Conservation (phyloP, 1,140 invertebrate species). For the Gryon sp. region DNA sequence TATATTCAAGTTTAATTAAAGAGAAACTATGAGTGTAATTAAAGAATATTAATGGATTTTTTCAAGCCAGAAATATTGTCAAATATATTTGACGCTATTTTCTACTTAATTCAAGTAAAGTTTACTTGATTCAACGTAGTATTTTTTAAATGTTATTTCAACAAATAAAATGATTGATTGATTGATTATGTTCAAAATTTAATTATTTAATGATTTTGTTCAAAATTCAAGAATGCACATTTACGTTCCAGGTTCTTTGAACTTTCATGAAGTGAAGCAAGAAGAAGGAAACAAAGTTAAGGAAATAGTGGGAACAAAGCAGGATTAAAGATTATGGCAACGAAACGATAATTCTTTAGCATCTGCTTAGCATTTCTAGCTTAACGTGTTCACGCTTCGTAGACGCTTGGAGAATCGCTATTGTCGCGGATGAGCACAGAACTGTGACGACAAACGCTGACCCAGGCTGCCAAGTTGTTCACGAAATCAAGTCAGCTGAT, state of each 20-base stretch:
- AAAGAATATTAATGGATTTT: too few relatives aligned
- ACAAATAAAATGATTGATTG: too few relatives aligned
- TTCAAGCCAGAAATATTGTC: too few relatives aligned
- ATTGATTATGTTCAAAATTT: too few relatives aligned
- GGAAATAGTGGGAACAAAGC: constrained; percentile 6
- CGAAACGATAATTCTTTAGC: constrained; percentile 53
- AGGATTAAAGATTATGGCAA: constrained; percentile 34
- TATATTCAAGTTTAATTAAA: too few relatives aligned
- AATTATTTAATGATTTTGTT: not conserved
- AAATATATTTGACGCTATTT: too few relatives aligned
- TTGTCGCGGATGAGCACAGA: constrained; percentile 51
- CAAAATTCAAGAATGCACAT: not conserved
- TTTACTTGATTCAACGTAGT: too few relatives aligned
- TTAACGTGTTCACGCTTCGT: constrained; percentile 65
- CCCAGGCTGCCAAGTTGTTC: constrained; percentile 28
- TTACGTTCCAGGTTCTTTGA: constrained; percentile 29
- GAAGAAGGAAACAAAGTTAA: constrained; percentile 5
- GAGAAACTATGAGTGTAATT: too few relatives aligned
- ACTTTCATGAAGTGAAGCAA: not conserved
- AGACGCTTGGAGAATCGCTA: constrained; percentile 53
- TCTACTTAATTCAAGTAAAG: too few relatives aligned
- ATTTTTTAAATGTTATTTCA: too few relatives aligned
- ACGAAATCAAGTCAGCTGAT: constrained; percentile 26
- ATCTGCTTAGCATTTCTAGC: constrained; percentile 53
- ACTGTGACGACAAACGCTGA: constrained; percentile 50